Base-by-base conservation (phyloP, 2,888 invertebrate genomes). In the Oasisia sp. region DNA sequence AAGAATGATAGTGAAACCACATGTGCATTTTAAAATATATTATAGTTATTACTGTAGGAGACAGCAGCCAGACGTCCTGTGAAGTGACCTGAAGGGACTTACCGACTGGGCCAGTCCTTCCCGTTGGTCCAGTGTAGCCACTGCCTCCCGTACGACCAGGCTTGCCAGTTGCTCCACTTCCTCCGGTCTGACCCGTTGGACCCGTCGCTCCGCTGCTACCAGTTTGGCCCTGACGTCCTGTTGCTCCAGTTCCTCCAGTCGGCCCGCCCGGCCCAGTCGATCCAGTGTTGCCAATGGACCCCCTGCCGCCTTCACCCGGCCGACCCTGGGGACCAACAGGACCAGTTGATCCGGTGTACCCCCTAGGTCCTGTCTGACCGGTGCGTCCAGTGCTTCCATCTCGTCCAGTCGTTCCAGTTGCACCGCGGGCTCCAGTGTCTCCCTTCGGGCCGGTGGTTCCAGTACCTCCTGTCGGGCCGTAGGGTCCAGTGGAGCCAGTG, bases 371-470 rank as follows among this genome's bases (percentile, higher is more conserved):
- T 14, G 44, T 32, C 5, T n/a, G 44, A 19, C 91, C 91, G 4
- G 44, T 56, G 27, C 32, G 19, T 12, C 91, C 91, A 32, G 27
- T 56, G 44, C 50, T 45, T 44, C 91, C 91, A n/a, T 7, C 11
- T 5, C 50, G 4, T 11, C 93, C 93, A 89, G 74, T 9, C 19
- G 89, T 0, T 9, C 92, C 92, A 11, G 93, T 92, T 9, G 91
- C 9, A n/a, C 93, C 93, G 38, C 50, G 91, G 50, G 50, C 44
- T 14, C 93, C 93, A 90, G 92, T 92, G 50, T 32, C 27, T 91
- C 92, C 98, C 98, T 96, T 98, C 32, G 90, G n/a, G 27, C 93
- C 93, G 32, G 91, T 91, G 32, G 91, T 14, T 38, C 93, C 93
- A 91, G 93, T 93, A 27, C 44, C 56, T 58, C 93, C 93, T 44